Conservation (phyloP, 2,797 vertebrate species). For the Pipistrellus pygmaeus region DNA sequence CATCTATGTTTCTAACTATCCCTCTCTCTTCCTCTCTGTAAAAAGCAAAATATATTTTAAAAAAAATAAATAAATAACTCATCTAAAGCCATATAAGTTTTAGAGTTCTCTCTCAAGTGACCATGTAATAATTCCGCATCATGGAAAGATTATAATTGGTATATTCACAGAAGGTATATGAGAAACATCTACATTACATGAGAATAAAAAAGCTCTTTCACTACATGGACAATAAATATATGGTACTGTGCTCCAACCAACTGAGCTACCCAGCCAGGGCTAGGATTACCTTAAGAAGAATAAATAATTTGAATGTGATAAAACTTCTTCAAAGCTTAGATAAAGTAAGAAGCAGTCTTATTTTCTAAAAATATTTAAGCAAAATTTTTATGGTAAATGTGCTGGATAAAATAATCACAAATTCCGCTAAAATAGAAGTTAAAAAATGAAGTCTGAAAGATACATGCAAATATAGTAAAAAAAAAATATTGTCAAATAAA, state of each 20-base stretch:
- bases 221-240: not conserved
- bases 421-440: not conserved
- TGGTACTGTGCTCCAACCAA: not conserved
- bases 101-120: not conserved
- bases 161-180: not conserved
- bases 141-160: not conserved
- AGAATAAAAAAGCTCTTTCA: not conserved
- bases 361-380: not conserved
- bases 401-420: not conserved
- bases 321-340: not conserved
- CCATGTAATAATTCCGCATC: not conserved
- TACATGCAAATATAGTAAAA: slow-evolving; percentile 22
- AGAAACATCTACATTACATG: not conserved
- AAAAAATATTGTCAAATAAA: slow-evolving; percentile 65
- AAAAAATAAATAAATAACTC: too few species aligned
- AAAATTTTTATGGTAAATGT: not conserved
- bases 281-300: not conserved
- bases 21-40: too few species aligned
- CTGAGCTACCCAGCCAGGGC: not conserved
- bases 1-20: too few species aligned
- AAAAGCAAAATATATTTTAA: too few species aligned
- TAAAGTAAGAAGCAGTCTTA: not conserved
- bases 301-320: not conserved
- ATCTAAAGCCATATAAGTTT: not conserved
- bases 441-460: not conserved